Conservation (phyloP, 2,888 invertebrate species). For the Reticulitermes lucifugus region DNA sequence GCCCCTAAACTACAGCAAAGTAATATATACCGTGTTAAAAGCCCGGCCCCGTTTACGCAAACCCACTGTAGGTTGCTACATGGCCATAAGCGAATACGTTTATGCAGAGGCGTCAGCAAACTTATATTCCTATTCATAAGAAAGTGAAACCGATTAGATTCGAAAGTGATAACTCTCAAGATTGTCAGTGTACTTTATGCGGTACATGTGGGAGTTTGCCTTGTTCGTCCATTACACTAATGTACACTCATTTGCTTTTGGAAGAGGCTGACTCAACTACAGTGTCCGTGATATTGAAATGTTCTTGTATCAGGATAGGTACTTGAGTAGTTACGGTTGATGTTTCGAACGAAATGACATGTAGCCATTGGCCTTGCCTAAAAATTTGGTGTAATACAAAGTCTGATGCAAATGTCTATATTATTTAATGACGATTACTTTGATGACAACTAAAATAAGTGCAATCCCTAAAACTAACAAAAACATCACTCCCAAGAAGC, state of each 20-base stretch:
- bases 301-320: too few species aligned
- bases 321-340: too few species aligned
- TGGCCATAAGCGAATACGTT: neutral
- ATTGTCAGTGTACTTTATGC: neutral
- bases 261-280: neutral
- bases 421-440: too few species aligned
- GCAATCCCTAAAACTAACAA: too few species aligned
- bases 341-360: too few species aligned
- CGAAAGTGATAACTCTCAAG: neutral
- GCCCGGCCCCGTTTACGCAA: neutral
- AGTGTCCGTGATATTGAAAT: too few species aligned
- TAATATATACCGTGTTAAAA: neutral
- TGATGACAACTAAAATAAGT: too few species aligned
- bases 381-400: too few species aligned
- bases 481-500: too few species aligned
- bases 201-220: neutral
- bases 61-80: constrained; percentile 19
- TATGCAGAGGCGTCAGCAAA: neutral
- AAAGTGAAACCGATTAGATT: neutral
- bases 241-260: neutral
- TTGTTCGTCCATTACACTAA: neutral
- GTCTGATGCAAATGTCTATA: too few species aligned
- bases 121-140: neutral
- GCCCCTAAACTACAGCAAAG: constrained; percentile 19
- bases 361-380: too few species aligned